Conservation (phyloP, 2,888 invertebrate genomes). For the Pheosia gnoma region DNA sequence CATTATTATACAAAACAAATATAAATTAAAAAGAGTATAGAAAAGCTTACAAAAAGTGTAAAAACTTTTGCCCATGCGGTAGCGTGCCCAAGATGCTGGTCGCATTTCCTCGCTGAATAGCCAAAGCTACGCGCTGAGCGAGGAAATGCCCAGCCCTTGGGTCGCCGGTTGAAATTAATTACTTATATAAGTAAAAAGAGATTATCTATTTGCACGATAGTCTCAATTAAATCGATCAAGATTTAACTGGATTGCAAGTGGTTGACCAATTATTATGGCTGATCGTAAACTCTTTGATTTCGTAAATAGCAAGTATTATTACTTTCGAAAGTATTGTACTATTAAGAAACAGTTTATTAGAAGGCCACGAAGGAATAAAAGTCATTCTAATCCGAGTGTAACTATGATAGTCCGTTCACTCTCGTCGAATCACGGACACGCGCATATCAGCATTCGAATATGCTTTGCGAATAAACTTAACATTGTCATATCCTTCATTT, state of each 20-base stretch:
- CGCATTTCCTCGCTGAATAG: no score
- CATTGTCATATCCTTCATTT: not conserved
- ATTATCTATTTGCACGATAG: not conserved
- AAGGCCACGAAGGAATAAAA: conserved; percentile 3
- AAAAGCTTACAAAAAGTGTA: no score
- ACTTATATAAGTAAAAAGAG: no score
- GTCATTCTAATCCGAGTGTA: conserved; percentile 3
- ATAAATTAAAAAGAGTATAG: no score
- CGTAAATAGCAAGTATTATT: not conserved
- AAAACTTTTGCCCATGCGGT: no score
- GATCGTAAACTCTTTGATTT: not conserved
- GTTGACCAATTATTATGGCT: not conserved
- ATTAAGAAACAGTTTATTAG: conserved; percentile 6
- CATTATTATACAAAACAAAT: no score
- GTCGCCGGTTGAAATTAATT: no score
- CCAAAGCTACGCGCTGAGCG: no score
- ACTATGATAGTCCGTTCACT: not conserved
- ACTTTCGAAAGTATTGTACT: conserved; percentile 10
- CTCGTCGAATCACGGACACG: conserved; percentile 21
- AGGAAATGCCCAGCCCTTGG: no score
- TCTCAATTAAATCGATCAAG: not conserved
- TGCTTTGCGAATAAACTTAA: not conserved
- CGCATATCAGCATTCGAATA: conserved; percentile 12
- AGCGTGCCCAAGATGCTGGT: no score
- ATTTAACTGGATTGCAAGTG: not conserved